Percentiles rank a stretch among this genome's conserved stretches.
Evolutionary conservation across 2,113 vertebrate genomes (phyloP).

Genomic region (Microtus pennsylvanicus): DNA sequence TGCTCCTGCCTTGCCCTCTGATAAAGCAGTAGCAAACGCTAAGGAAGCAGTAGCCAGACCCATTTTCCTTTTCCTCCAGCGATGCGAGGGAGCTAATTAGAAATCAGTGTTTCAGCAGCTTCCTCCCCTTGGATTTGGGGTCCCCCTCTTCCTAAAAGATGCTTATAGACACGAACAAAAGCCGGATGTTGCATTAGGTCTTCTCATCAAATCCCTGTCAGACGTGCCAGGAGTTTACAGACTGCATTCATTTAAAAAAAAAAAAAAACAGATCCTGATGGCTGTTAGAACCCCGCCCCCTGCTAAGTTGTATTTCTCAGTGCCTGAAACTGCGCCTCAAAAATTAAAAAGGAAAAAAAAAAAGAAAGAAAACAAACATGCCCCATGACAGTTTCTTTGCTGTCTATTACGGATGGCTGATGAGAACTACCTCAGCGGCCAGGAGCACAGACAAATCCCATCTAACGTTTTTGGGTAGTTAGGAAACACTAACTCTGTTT

Average conservation of each 20-base stretch:
- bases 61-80: slow-evolving; percentile 78
- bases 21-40: slow-evolving; percentile 70
- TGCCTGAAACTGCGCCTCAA: not conserved
- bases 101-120: slow-evolving; percentile 77
- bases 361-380: not conserved
- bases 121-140: slow-evolving; percentile 71
- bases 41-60: slow-evolving; percentile 79
- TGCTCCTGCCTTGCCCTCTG: slow-evolving; percentile 60
- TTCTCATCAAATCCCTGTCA: slow-evolving; percentile 59
- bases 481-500: not conserved
- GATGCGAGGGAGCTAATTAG: slow-evolving; percentile 80
- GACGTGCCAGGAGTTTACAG: slow-evolving; percentile 59
- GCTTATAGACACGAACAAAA: slow-evolving; percentile 56
- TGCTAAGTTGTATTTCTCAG: not conserved
- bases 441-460: not conserved
- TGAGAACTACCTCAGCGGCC: slow-evolving; percentile 36
- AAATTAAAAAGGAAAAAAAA: not conserved
- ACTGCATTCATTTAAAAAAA: not conserved
- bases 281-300: not conserved
- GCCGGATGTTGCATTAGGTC: slow-evolving; percentile 70
- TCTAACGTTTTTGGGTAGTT: not conserved
- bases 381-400: not conserved
- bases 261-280: not conserved
- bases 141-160: slow-evolving; percentile 63
- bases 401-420: not conserved